Base-by-base conservation (phyloP, 2,113 vertebrate species). In the Amblyopsis rosae region DNA sequence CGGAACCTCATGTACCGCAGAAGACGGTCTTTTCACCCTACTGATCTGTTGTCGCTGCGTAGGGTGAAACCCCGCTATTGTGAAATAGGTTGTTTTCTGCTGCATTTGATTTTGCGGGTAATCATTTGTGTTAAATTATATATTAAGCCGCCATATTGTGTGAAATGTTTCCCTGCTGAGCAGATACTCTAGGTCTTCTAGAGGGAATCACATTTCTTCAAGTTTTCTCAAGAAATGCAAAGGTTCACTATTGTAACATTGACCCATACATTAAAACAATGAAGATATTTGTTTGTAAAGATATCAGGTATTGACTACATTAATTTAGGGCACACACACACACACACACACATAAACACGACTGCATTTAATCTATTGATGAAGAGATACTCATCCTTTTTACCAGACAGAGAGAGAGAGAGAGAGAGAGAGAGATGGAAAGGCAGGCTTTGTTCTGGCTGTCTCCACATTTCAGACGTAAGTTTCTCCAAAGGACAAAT, bases 401-500 rank as follows among this genome's bases (percentile, higher is more conserved):
- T 26, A 26, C 26, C 26, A 26, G 26, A 26, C 26, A 26, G 26
- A 26, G 26, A 26, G 26, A 26, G 26, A 26, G 26, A 26, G 26
- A 26, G 26, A 3, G 11, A 51, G 49, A 51, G 11, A 51, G 49
- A 51, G 4, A 59, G 54, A 26, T 70, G 59, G 47, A 49, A 62
- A n/a, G 64, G 19, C 47, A n/a, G 15, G 2, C 50, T 15, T 0
- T 65, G 3, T 51, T 33, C 65, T 72, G 76, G 79, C 69, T 72
- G 76, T 80, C 69, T 74, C 69, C 73, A 73, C 71, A 53, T 85
- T 76, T 62, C 51, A 76, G 73, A 84, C 67, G 81, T 69, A 65
- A 68, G 80, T 83, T 86, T 82, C 83, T 69, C 81, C 45, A 70
- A 82, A 91, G 90, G 92, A 88, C 91, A 47, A 81, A 79, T 45